A percentile compares a stretch with the other conserved stretches of the same genome.
phyloP scores from a whole-genome alignment of 2,797 vertebrate species.

The Melanotaenia parkinsoni region DNA sequence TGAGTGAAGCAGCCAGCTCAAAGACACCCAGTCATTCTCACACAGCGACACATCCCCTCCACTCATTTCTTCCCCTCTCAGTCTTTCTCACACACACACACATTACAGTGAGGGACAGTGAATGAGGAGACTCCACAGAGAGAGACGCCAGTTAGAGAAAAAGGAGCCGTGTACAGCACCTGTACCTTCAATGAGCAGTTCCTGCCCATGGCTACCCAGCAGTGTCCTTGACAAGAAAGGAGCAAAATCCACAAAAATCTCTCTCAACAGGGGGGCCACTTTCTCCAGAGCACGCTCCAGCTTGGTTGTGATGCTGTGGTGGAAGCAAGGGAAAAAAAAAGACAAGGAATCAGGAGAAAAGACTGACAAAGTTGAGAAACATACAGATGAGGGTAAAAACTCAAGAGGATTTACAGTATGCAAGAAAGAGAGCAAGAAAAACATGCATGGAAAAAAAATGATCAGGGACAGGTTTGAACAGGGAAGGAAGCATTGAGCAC shows the following conservation, averaged over 20 bases:
- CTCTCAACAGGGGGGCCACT: conserved; percentile 95
- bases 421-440: conserved; percentile 13
- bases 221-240: conserved; percentile 96
- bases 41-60: conserved; percentile 15
- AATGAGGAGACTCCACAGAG: conserved; percentile 82
- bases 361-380: conserved; percentile 29
- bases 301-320: conserved; percentile 95
- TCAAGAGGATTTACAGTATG: conserved; percentile 21
- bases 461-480: conserved; percentile 24
- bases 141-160: conserved; percentile 85
- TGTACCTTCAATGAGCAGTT: conserved; percentile 99
- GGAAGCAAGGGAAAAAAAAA: conserved; percentile 9
- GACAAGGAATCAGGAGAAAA: conserved; percentile 16
- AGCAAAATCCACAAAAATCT: conserved; percentile 99
- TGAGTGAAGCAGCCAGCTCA: conserved; percentile 76
- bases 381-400: conserved; percentile 40
- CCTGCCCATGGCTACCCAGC: conserved; percentile 98
- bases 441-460: conserved; percentile 39
- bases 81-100: conserved; percentile 27
- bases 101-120: conserved; percentile 74
- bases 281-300: conserved; percentile 98
- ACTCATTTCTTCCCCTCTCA: conserved; percentile 9
- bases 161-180: conserved; percentile 87
- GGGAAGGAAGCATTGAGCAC: conserved; percentile 7
- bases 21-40: conserved; percentile 45